Percentiles rank a stretch among this genome's conserved stretches.
Conservation (phyloP, 2,888 invertebrate genomes). For the Protophormia terraenovae region DNA sequence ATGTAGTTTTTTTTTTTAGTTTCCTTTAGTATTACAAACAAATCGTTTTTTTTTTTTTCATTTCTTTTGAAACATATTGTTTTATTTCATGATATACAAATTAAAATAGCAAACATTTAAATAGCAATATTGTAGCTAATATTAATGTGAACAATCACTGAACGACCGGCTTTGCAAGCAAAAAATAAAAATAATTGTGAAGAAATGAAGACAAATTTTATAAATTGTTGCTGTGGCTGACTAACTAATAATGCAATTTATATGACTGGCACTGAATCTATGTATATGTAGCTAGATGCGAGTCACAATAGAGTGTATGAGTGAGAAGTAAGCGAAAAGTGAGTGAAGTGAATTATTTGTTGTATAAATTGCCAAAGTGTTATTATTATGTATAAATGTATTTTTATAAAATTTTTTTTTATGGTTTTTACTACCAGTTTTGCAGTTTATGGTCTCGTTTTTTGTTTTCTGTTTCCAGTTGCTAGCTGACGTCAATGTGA, state of each 20-base stretch:
- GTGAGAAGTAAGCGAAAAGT: constrained; percentile 14
- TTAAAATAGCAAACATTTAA: background rate
- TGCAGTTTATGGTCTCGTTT: constrained; percentile 44
- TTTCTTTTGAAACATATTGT: constrained; percentile 15
- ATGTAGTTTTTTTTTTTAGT: background rate
- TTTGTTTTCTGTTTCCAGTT: constrained; percentile 57
- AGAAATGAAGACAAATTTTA: constrained; percentile 26
- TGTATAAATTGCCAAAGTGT: constrained; percentile 42
- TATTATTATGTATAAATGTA: constrained; percentile 31
- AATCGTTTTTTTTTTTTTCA: background rate
- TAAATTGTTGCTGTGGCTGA: constrained; percentile 48
- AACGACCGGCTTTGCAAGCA: constrained; percentile 54
- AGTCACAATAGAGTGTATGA: constrained; percentile 30
- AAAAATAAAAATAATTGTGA: background rate
- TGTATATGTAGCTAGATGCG: background rate
- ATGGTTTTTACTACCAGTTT: constrained; percentile 60
- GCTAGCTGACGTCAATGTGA: constrained; percentile 68
- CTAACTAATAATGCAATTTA: constrained; percentile 57
- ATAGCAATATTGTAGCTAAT: constrained; percentile 33
- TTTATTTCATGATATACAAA: background rate
- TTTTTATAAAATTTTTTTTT: constrained; percentile 32
- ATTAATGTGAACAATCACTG: constrained; percentile 40
- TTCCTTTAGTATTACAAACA: background rate
- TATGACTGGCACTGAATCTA: too few species aligned
- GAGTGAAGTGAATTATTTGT: background rate